phyloP scores from a whole-genome alignment of 2,888 invertebrate species.

The Brenthis daphne region DNA sequence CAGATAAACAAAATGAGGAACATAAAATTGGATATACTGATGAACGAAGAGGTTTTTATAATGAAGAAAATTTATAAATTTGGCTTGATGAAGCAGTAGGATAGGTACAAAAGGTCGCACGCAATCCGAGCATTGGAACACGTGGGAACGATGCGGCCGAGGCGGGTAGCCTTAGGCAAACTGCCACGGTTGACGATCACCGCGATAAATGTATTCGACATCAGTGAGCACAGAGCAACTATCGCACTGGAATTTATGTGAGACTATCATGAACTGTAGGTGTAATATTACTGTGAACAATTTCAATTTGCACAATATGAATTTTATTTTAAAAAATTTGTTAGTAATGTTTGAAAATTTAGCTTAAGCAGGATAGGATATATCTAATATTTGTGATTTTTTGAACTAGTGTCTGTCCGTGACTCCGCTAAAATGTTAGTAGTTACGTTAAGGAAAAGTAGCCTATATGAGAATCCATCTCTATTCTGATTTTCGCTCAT shows the following conservation, averaged over 20 bases:
- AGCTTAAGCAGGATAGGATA: no score
- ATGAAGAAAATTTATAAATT: slow-evolving; percentile 41
- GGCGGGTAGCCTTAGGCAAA: slow-evolving; percentile 73
- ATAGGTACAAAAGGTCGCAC: slow-evolving; percentile 73
- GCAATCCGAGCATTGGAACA: slow-evolving; percentile 80
- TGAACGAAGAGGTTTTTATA: slow-evolving; percentile 13
- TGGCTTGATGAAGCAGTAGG: slow-evolving; percentile 50
- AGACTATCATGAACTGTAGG: slow-evolving; percentile 41
- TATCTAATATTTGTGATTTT: no score
- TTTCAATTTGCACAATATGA: slow-evolving; percentile 29
- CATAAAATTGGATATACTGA: slow-evolving; percentile 41
- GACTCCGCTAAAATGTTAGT: no score
- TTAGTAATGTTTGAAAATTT: no score
- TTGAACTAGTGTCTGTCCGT: no score
- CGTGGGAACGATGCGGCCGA: slow-evolving; percentile 74
- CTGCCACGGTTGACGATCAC: slow-evolving; percentile 77
- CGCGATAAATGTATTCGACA: slow-evolving; percentile 77
- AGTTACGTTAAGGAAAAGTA: no score
- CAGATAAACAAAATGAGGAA: slow-evolving; percentile 51
- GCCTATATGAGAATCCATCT: no score
- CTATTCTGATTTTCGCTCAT: no score
- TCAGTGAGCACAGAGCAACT: slow-evolving; percentile 68
- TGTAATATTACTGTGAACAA: slow-evolving; percentile 35
- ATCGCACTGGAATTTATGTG: slow-evolving; percentile 50
- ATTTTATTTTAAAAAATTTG: neutral